Evolutionary conservation across 2,797 vertebrate genomes (phyloP).

Genomic region (Heterohyrax brucei): DNA sequence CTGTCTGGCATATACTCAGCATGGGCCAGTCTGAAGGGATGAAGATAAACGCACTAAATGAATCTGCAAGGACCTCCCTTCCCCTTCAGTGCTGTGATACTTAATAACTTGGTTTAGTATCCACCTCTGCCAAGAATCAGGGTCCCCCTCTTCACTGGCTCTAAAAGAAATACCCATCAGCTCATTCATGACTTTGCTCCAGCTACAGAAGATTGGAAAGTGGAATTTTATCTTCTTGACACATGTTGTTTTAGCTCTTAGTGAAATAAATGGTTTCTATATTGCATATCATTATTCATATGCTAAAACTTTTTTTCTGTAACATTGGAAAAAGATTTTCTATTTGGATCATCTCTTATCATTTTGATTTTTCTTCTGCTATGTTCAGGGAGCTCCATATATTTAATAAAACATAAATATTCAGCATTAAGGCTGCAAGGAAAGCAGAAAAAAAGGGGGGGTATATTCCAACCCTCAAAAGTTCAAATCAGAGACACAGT

Average conservation of each 20-base stretch:
- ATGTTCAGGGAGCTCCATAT: slow-evolving; percentile 43
- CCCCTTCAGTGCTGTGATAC: slow-evolving; percentile 34
- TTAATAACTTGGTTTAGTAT: slow-evolving; percentile 73
- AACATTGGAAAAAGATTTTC: slow-evolving; percentile 77
- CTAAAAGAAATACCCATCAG: slow-evolving; percentile 65
- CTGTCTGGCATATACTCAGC: slow-evolving; percentile 61
- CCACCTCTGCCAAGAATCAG: slow-evolving; percentile 68
- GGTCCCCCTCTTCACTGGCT: slow-evolving; percentile 40
- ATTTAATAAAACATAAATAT: slow-evolving; percentile 73
- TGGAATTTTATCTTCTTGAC: slow-evolving; percentile 83
- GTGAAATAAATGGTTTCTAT: slow-evolving; percentile 82
- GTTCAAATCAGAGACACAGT: slow-evolving; percentile 63
- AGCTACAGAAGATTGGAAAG: slow-evolving; percentile 72
- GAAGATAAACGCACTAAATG: slow-evolving; percentile 53
- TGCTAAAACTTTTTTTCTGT: slow-evolving; percentile 63
- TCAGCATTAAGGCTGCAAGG: slow-evolving; percentile 55
- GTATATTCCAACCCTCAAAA: slow-evolving; percentile 41
- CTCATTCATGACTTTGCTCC: slow-evolving; percentile 66
- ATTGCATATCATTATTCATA: slow-evolving; percentile 82
- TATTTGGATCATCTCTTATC: slow-evolving; percentile 75
- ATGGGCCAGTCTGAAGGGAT: slow-evolving; percentile 55
- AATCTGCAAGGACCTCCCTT: slow-evolving; percentile 42
- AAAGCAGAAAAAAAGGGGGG: neutral
- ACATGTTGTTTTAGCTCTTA: slow-evolving; percentile 79
- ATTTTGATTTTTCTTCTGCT: slow-evolving; percentile 75